phyloP scores from a whole-genome alignment of 2,797 vertebrate species.

The Acestrorhynchus altus region DNA sequence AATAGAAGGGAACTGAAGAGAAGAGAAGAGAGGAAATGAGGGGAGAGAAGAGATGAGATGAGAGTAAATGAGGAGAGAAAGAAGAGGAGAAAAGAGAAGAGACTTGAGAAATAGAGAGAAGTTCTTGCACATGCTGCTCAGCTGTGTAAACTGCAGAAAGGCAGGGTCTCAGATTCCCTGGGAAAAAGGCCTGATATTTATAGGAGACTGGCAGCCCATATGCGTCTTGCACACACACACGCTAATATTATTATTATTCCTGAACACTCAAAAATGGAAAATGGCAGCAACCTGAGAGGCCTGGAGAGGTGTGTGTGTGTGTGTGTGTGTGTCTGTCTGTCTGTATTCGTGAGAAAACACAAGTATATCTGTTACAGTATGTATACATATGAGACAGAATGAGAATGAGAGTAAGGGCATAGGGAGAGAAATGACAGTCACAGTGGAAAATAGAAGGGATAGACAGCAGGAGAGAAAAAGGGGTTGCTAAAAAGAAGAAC shows the following conservation, averaged over 20 bases:
- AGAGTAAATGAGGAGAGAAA: conserved; percentile 37
- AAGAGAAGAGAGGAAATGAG: background rate
- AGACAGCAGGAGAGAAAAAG: conserved; percentile 61
- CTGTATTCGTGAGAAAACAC: conserved; percentile 43
- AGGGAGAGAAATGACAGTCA: conserved; percentile 54
- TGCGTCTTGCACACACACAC: conserved; percentile 64
- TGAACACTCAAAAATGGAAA: conserved; percentile 85
- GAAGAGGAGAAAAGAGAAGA: conserved; percentile 34
- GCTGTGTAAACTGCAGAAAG: conserved; percentile 85
- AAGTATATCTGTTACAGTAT: conserved; percentile 66
- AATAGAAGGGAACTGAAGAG: conserved; percentile 41
- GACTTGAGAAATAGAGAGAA: conserved; percentile 53
- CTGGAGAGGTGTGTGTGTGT: conserved; percentile 66
- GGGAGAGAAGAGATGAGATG: conserved; percentile 31
- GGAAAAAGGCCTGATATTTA: conserved; percentile 83
- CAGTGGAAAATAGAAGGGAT: conserved; percentile 54
- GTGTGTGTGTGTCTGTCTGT: conserved; percentile 58
- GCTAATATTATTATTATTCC: conserved; percentile 83
- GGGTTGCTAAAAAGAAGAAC: conserved; percentile 67
- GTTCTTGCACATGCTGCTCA: conserved; percentile 83
- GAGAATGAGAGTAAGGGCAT: conserved; percentile 47
- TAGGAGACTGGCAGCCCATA: conserved; percentile 80
- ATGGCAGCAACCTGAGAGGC: conserved; percentile 83
- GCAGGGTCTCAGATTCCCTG: conserved; percentile 80
- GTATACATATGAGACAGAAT: conserved; percentile 56